Conservation (phyloP, 2,888 invertebrate species). For the Machimus rusticus region DNA sequence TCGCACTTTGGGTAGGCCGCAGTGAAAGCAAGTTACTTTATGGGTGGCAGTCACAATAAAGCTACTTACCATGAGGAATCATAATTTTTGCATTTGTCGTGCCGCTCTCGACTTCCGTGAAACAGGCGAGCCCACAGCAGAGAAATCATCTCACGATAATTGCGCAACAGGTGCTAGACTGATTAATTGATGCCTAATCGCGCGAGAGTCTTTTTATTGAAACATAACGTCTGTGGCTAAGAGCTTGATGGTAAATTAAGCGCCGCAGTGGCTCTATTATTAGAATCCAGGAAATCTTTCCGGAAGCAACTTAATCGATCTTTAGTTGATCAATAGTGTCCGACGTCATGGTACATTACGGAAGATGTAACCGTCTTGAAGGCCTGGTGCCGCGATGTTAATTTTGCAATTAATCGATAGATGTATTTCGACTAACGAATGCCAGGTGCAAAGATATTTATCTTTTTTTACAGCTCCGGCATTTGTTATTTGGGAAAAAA, state of each 20-base stretch:
- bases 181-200: not conserved
- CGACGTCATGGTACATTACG: not conserved
- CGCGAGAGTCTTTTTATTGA: not conserved
- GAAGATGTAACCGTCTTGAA: not conserved
- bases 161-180: not conserved
- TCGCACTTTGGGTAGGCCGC: not conserved
- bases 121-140: not conserved
- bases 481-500: not conserved
- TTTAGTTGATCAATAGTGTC: not conserved
- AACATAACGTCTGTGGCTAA: not conserved
- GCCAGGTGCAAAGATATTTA: not conserved
- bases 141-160: conserved; percentile 2
- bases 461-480: not conserved
- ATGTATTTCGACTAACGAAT: not conserved
- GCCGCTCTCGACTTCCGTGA: not conserved
- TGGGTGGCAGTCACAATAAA: not conserved
- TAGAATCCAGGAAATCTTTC: not conserved
- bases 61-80: not conserved
- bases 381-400: not conserved
- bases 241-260: not conserved
- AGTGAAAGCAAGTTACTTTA: not conserved
- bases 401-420: not conserved
- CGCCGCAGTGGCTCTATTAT: not conserved
- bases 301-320: not conserved
- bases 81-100: not conserved